These are phyloP conservation scores for Varroa destructor DNA, from an alignment of 1,140 invertebrate genomes.

Conservation along the genomic window DNA sequence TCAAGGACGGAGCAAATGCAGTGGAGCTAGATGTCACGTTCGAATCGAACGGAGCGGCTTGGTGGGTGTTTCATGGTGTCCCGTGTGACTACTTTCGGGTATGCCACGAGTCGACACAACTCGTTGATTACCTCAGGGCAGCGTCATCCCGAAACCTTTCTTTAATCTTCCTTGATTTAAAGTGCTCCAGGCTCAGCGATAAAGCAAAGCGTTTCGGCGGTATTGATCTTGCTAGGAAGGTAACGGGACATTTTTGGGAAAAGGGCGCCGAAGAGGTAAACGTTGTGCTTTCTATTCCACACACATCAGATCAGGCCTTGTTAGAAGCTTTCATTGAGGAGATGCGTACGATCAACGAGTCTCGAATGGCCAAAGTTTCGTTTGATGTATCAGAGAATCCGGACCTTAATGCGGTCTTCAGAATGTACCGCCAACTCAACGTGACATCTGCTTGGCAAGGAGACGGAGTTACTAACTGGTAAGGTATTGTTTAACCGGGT, in stretches of 20 bases:
- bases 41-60: constrained; percentile 29
- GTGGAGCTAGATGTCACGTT: constrained; percentile 33
- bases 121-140: constrained; percentile 30
- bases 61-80: constrained; percentile 29
- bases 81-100: constrained; percentile 31
- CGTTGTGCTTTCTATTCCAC: constrained; percentile 4
- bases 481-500: neutral
- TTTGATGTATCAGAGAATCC: constrained; percentile 20
- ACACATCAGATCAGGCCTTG: neutral
- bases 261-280: neutral
- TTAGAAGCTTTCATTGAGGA: neutral
- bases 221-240: neutral
- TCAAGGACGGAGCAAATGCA: constrained; percentile 32
- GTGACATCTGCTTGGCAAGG: constrained; percentile 24
- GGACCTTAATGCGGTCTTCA: neutral
- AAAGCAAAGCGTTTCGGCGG: constrained; percentile 12
- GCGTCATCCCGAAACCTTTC: constrained; percentile 1
- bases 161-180: constrained; percentile 11
- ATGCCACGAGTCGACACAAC: constrained; percentile 17
- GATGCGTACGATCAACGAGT: neutral
- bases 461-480: constrained; percentile 23
- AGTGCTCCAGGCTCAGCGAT: constrained; percentile 3
- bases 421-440: constrained; percentile 17
- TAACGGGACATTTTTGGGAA: constrained; percentile 4
- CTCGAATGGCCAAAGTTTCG: neutral